phyloP scores from a whole-genome alignment of 2,888 invertebrate genomes.

The Diarsia rubi region DNA sequence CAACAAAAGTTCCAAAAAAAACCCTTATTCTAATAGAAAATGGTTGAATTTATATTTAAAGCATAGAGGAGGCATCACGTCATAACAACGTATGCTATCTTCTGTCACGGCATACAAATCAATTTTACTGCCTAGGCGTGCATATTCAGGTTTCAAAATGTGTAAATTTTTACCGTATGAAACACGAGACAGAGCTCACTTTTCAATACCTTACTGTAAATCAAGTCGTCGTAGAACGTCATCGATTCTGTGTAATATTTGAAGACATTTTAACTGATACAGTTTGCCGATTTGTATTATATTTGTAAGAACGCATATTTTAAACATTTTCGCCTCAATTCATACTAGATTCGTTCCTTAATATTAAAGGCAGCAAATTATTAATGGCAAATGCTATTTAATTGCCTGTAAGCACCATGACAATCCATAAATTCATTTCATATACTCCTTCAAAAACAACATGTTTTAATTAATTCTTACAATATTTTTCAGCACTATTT shows the following conservation, averaged over 20 bases:
- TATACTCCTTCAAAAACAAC: neutral
- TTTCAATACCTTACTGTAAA: neutral
- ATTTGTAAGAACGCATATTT: neutral
- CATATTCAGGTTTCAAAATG: no score
- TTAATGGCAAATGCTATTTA: constrained; percentile 34
- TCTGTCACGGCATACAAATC: no score
- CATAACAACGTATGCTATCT: no score
- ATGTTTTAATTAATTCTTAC: neutral
- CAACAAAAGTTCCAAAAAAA: no score
- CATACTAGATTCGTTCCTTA: constrained; percentile 24
- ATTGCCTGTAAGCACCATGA: constrained; percentile 47
- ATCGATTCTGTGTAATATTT: neutral
- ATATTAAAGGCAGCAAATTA: constrained; percentile 37
- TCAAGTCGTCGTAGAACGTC: neutral
- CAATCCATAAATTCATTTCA: constrained; percentile 3
- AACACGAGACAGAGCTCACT: neutral
- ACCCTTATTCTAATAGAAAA: no score
- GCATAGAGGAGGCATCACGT: no score
- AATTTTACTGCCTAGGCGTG: no score
- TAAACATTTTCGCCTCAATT: constrained; percentile 25
- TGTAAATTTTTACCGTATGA: no score
- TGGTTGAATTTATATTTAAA: no score
- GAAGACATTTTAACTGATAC: constrained; percentile 20
- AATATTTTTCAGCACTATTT: neutral
- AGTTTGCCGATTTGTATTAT: constrained; percentile 3